Conservation (phyloP, 2,113 vertebrate genomes). For the Chloropsis hardwickii region DNA sequence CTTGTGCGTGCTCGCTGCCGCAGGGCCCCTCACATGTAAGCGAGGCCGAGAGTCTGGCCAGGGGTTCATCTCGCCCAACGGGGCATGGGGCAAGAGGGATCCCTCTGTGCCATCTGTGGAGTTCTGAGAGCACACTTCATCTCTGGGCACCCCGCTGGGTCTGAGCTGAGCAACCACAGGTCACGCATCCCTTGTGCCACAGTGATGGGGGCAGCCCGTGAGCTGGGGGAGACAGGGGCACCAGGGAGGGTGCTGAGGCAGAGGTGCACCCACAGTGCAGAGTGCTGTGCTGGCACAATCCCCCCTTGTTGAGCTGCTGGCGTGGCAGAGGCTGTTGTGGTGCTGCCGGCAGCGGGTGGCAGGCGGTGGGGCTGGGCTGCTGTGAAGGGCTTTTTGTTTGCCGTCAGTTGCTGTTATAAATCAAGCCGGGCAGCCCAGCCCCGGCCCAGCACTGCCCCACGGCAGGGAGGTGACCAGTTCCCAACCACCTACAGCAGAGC, state of each 20-base stretch:
- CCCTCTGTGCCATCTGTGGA: too few relatives aligned
- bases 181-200: rapidly evolving
- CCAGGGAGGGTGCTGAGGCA: background rate
- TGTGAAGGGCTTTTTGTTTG: constrained; percentile 67
- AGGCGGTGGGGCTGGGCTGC: background rate
- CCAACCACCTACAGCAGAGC: rapidly evolving
- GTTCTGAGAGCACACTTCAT: background rate
- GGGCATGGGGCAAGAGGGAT: background rate
- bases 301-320: background rate
- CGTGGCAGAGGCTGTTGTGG: background rate
- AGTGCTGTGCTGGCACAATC: background rate
- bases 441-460: background rate
- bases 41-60: rapidly evolving
- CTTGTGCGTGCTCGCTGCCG: rapidly evolving
- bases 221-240: background rate
- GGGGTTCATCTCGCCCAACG: background rate
- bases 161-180: background rate
- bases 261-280: rapidly evolving
- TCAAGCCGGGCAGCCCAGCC: constrained; percentile 13
- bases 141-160: rapidly evolving
- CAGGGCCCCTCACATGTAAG: rapidly evolving
- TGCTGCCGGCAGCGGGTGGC: constrained; percentile 18
- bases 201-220: background rate
- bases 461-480: background rate
- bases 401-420: constrained; percentile 58